phyloP scores from a whole-genome alignment of 2,888 invertebrate species.

The Synergus japonicus region DNA sequence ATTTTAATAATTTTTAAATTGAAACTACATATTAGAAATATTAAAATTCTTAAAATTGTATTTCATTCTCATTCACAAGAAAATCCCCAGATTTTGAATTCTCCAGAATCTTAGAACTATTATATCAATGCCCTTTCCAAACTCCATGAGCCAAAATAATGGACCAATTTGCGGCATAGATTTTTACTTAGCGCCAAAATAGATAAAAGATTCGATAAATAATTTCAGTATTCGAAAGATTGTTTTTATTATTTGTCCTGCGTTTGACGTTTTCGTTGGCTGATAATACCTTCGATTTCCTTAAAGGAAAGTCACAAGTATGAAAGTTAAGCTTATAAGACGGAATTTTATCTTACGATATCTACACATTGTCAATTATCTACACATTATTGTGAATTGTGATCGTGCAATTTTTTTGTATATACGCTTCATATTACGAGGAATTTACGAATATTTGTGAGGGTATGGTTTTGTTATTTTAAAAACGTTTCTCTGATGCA shows the following conservation, averaged over 20 bases:
- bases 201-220: not conserved
- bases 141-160: conserved; percentile 24
- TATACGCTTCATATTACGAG: conserved; percentile 45
- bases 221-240: conserved; percentile 16
- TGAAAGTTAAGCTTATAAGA: conserved; percentile 16
- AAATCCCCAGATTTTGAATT: not conserved
- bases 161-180: conserved; percentile 27
- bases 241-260: not conserved
- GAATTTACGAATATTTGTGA: not conserved
- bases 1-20: not conserved
- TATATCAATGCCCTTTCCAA: conserved; percentile 3
- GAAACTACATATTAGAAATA: not conserved
- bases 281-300: conserved; percentile 15
- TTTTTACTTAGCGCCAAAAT: conserved; percentile 24
- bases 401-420: conserved; percentile 69
- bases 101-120: not conserved
- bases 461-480: conserved; percentile 2
- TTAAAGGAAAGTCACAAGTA: not conserved
- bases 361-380: conserved; percentile 68
- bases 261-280: not conserved
- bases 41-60: not conserved
- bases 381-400: conserved; percentile 66
- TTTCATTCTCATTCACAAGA: not conserved
- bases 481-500: not conserved
- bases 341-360: conserved; percentile 25